Base-by-base conservation (phyloP, 2,888 invertebrate species). In the Melipona beecheii region DNA sequence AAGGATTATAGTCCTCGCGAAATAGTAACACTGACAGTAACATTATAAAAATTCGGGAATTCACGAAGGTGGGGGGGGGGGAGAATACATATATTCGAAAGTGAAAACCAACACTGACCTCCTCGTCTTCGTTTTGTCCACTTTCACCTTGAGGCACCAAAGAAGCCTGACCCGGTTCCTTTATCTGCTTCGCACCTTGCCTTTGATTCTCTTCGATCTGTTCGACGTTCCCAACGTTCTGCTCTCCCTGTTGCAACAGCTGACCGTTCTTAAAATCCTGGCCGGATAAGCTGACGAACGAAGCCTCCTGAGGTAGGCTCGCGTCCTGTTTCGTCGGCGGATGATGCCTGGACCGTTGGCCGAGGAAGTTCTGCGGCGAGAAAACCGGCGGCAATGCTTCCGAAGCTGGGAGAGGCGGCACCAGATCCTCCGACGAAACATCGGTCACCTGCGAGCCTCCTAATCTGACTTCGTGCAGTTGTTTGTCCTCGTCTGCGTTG, bases 381-480 rank as follows among this genome's bases (percentile, higher is more conserved):
- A 91, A 94, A n/a, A 93, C 88, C 4, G 94, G 93, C 0, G 93
- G 93, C 50, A 93, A 83, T 0, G 92, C 91, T 19, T 93, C 92
- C 2, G 91, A 84, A 5, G 92, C 90, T 0, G 92, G 91, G 4
- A 90, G 88, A 2, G 93, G 92, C 0, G 94, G 93, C 21, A 92
- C 87, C 50, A 93, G 78, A 21, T 89, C 91, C 73, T 93, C 93
- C 24, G 92, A 85, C 0, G 90, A 86, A 0, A 92, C 75, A 49
- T 92, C 90, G 0, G 91, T 83, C 54, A 90, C 52, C 75, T 90
- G 92, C 15, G 89, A 70, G 71, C 91, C 91, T 0, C 86, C 84
- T 72, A 92, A 84, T 21, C 90, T 83, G 69, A 89, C 90, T 52
- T 91, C 92, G 24, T 90, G 85, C 24, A 88, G 54, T 43, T 92